Base-by-base conservation (phyloP, 2,797 vertebrate species). In the Ceryle rudis region DNA sequence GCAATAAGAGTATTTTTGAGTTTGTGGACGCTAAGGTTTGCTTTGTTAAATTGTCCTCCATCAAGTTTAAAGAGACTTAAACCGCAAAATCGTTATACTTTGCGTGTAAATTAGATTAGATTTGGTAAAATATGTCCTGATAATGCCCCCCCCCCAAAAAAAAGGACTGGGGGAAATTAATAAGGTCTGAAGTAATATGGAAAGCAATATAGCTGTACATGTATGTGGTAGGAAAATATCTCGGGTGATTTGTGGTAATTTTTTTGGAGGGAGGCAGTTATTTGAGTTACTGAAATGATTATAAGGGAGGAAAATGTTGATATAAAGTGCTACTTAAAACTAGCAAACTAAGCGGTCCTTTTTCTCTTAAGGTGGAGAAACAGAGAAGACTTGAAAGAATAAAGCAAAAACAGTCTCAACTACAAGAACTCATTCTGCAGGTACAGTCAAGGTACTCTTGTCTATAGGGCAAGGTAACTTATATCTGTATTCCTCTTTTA, bases 381-480 rank as follows among this genome's bases (percentile, higher is more conserved):
- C 99, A 99, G 98, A 98, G 99, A 97, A 98, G 99, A 88, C 98
- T 99, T 96, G 99, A 99, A 96, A 98, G 99, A 97, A 99, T 99
- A 98, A 99, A 99, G 84, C 99, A 99, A 98, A 99, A 99, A 98
- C 99, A 99, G 94, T 99, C 99, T 25, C 99, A 99, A 81, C 99
- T 99, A 92, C 99, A 99, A 97, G 99, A 99, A 97, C 99, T 99
- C 87, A 99, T 99, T 97, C 98, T 99, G 97, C 99, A 99, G 99
- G 99, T 99, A 97, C 93, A 93, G 96, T 95, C 85, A 96, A 94
- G 79, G 80, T 96, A 64, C 85, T 91, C 90, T 92, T 89, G 90
- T 94, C 95, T 95, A 35, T 90, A 88, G 87, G 89, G 93, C 90
- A 96, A 94, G 94, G 84, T 94, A 82, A 94, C 77, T 95, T 87